Percentiles rank a stretch among this genome's conserved stretches.
Evolutionary conservation across 2,113 vertebrate species (phyloP).

Genomic region (Heteronetta atricapilla): DNA sequence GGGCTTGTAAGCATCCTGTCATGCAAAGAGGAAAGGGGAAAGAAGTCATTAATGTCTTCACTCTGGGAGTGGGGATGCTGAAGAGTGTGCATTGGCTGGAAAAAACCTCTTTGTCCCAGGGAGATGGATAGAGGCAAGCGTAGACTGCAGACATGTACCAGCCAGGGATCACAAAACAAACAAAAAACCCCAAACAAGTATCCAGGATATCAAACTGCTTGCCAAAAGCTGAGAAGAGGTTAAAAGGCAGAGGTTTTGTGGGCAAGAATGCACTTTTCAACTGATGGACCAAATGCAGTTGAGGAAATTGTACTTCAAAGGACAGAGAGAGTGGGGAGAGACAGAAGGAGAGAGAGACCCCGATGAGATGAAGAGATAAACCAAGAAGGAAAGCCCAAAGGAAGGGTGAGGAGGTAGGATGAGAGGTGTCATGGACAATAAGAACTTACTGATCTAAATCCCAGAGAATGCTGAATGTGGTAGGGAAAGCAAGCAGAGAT

Average conservation of each 20-base stretch:
- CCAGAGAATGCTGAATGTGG: neutral
- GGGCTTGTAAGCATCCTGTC: neutral
- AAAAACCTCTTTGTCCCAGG: neutral
- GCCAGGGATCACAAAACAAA: neutral
- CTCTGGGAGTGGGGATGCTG: neutral
- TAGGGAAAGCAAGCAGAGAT: neutral
- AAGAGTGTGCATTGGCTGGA: neutral
- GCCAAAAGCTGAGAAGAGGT: neutral
- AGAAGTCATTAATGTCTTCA: neutral
- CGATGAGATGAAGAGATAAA: neutral
- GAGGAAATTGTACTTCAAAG: neutral
- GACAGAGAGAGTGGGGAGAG: neutral
- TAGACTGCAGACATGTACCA: neutral
- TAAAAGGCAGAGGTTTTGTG: neutral
- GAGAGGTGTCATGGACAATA: neutral
- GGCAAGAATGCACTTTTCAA: neutral
- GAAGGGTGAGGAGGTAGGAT: neutral
- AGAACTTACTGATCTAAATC: neutral
- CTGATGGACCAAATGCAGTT: neutral
- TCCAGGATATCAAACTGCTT: neutral
- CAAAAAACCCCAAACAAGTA: neutral
- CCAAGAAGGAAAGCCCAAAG: neutral
- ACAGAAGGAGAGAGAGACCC: neutral
- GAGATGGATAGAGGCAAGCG: neutral
- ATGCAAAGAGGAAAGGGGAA: neutral